Evolutionary conservation across 2,113 vertebrate species (phyloP), one percentile per base, ranked within the genome.

Genomic region (Cariama cristata): DNA sequence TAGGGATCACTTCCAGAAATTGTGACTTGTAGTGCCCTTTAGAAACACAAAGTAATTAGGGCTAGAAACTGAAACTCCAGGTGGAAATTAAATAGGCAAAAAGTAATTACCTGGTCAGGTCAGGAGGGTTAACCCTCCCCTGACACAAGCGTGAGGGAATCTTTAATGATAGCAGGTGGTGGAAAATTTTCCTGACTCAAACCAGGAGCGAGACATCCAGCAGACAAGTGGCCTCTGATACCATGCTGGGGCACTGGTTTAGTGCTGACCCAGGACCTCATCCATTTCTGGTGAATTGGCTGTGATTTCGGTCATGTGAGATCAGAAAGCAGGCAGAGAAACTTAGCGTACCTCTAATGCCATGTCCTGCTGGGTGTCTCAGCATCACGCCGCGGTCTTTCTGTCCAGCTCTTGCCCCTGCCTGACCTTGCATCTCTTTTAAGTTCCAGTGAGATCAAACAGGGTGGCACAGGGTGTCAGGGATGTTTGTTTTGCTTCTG

Each of bases 131-230:
- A 86, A 96, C 71, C 60, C 32, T 96, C 42, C 74, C 20, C n/a
- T 93, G 50, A 59, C 66, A 92, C 44, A 84, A 81, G 30, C 16
- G 5, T 50, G 73, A 96, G 77, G 72, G 83, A 92, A 89, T 94
- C 95, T 88, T 92, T 96, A 95, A 89, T 91, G 93, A 87, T 95
- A 83, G 72, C 93, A 94, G 76, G 86, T 96, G 91, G 79, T 95
- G 86, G 79, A 95, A 92, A 79, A 74, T 80, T 91, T 88, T 92
- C 53, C 42, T 86, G 56, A 90, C 72, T 95, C 63, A 72, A 93
- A 86, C 56, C 73, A 72, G 44, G 66, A 93, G 52, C 0, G 2
- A 95, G 79, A 91, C 7, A 0, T 67, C 60, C 72, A 86, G 76
- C 14, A 9, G 71, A 66, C 0, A 0, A 88, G 67, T 0, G 2